These are phyloP conservation scores for Castor canadensis DNA, from an alignment of 2,113 vertebrate genomes.

Conservation along the genomic window DNA sequence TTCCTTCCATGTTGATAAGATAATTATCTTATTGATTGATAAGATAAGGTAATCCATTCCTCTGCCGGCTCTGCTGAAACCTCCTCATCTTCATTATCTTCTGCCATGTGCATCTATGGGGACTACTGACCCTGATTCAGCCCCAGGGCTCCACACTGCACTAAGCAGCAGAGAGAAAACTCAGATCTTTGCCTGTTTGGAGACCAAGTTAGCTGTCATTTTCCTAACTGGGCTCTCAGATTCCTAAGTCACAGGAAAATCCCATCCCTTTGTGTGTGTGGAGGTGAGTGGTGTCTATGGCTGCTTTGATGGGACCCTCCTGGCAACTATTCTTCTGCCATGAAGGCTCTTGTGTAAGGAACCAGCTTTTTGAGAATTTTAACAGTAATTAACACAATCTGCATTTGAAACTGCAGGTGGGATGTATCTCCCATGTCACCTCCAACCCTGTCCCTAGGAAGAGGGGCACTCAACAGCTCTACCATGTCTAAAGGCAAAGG, in stretches of 20 bases:
- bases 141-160: neutral
- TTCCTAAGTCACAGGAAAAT: neutral
- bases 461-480: neutral
- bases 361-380: neutral
- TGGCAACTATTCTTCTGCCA: neutral
- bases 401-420: neutral
- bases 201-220: neutral
- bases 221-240: neutral
- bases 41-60: conserved; percentile 48
- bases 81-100: conserved; percentile 54
- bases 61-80: neutral
- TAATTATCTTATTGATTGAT: too few relatives aligned
- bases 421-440: neutral
- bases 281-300: neutral
- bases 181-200: neutral
- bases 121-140: neutral
- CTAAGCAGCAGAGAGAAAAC: neutral
- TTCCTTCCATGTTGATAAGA: conserved; percentile 1
- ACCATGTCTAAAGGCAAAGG: neutral
- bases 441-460: neutral
- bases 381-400: neutral
- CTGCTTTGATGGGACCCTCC: neutral
- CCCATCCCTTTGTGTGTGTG: neutral
- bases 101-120: neutral
- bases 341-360: neutral